phyloP scores from a whole-genome alignment of 1,140 invertebrate genomes.

The Lutraria rhynchaena region DNA sequence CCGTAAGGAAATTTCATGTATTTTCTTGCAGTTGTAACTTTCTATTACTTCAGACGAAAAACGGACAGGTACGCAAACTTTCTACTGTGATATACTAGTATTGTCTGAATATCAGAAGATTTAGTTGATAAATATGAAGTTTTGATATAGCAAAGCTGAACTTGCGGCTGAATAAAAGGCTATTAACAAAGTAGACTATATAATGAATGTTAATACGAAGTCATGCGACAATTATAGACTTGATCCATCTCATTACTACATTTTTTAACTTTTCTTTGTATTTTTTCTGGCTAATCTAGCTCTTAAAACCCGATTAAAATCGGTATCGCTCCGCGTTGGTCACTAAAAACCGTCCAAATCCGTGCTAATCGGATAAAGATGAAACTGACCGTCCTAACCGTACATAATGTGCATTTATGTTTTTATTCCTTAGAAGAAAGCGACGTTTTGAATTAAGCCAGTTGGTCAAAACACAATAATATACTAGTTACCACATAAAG shows the following conservation, averaged over 20 bases:
- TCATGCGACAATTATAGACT: background rate
- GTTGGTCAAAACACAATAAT: conserved; percentile 2
- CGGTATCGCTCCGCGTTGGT: conserved; percentile 27
- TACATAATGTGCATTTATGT: background rate
- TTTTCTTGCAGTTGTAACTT: no score
- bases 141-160: no score
- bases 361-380: conserved; percentile 19
- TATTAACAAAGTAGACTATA: no score
- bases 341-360: conserved; percentile 28
- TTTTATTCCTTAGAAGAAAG: background rate
- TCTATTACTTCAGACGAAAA: no score
- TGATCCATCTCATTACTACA: conserved; percentile 5
- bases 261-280: conserved; percentile 34
- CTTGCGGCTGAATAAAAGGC: no score
- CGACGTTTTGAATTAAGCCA: background rate
- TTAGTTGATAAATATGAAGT: no score
- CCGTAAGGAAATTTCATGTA: no score
- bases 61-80: no score
- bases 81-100: no score
- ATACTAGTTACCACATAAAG: background rate
- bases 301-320: background rate
- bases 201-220: conserved; percentile 5
- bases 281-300: conserved; percentile 10
- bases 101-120: no score
- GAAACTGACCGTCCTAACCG: conserved; percentile 27